Base-by-base conservation (phyloP, 2,797 vertebrate species). In the Crypturellus tataupa region DNA sequence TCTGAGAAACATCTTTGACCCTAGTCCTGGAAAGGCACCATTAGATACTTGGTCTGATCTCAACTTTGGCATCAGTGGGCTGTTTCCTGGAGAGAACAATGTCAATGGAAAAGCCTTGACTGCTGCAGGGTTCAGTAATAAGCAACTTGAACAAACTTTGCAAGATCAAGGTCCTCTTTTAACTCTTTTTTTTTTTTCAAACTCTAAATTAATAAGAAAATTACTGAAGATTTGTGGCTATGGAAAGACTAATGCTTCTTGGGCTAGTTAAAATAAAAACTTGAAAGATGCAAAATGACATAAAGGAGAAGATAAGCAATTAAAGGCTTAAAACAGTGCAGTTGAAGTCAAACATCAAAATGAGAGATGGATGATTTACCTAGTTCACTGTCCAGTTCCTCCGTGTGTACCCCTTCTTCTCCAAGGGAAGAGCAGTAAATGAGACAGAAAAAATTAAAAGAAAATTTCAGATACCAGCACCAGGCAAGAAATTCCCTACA, bases 391-490 rank as follows among this genome's bases (percentile, higher is more conserved):
- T 99, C 99, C 98, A 99, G 98, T 98, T 99, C 99, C 97, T 99
- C 99, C 96, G 99, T 99, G 95, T 99, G 99, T 91, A 99, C 99
- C 98, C 99, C 99, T 99, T 99, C 99, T 99, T 98, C 98, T 99
- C 98, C 97, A 98, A 96, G 94, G 97, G 97, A 98, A 92, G 93
- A 97, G 97, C 97, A 97, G 95, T 97, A 97, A 97, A 97, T 97
- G 96, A 98, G 95, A 97, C 89, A 98, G 97, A 98, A 98, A 98
- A 97, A 95, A 98, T 96, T 96, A 97, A 98, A 94, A 98, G 95
- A 97, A 97, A 98, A 97, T 97, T 98, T 98, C 98, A 98, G 98
- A 98, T 78, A 98, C 98, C 98, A 97, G 95, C 97, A 98, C 98
- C 98, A 97, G 97, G 97, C 94, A 97, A 97, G 97, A 97, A 97